A percentile compares a stretch with the other conserved stretches of the same genome.
phyloP scores from a whole-genome alignment of 2,888 invertebrate genomes.

The Lumbricus terrestris region DNA sequence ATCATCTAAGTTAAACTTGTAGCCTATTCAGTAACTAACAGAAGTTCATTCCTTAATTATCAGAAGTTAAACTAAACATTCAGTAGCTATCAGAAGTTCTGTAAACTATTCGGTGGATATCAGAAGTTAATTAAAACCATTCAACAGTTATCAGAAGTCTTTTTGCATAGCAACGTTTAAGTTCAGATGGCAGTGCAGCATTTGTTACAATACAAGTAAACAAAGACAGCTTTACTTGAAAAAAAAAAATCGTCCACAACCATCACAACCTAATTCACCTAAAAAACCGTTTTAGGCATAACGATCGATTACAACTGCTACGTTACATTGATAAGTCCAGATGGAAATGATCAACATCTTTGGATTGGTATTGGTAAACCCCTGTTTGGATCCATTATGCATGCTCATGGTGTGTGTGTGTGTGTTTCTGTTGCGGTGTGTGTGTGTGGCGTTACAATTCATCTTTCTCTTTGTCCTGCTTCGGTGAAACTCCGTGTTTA shows the following conservation, averaged over 20 bases:
- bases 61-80: no score
- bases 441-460: no score
- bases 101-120: background rate
- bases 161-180: background rate
- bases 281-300: background rate
- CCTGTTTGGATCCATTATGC: background rate
- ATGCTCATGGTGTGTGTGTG: no score
- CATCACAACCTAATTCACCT: background rate
- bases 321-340: no score
- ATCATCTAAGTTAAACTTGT: no score
- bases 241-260: background rate
- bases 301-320: background rate
- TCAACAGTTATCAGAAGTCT: background rate
- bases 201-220: background rate
- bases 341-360: background rate
- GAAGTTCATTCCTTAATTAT: no score
- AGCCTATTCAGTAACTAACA: no score
- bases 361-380: background rate
- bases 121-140: background rate
- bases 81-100: no score
- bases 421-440: no score
- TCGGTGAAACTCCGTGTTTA: background rate
- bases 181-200: background rate
- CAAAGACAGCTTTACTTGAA: background rate
- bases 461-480: background rate